phyloP scores from a whole-genome alignment of 2,888 invertebrate genomes.

The Ornithoptera priamus region DNA sequence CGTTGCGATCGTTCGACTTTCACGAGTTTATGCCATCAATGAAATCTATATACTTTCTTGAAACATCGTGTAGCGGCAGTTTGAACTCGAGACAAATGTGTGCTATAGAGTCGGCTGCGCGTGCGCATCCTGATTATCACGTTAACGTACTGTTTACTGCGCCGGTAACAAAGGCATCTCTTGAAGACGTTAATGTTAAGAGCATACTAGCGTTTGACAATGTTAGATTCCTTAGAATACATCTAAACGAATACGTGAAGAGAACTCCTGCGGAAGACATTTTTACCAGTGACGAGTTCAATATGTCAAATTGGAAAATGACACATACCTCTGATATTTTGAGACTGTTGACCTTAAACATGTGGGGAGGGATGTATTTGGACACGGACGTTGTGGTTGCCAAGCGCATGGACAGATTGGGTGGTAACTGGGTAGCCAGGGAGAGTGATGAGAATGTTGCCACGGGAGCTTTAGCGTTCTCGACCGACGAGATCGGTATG shows the following conservation, averaged over 20 bases:
- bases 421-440: conserved; percentile 81
- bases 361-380: conserved; percentile 88
- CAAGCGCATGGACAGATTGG: conserved; percentile 77
- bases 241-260: conserved; percentile 72
- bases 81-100: conserved; percentile 82
- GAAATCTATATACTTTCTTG: conserved; percentile 83
- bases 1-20: conserved; percentile 40
- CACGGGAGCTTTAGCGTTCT: conserved; percentile 84
- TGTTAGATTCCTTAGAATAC: conserved; percentile 71
- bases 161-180: conserved; percentile 45
- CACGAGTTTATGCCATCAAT: conserved; percentile 46
- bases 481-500: conserved; percentile 45
- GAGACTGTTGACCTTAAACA: conserved; percentile 84
- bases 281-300: conserved; percentile 69
- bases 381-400: conserved; percentile 87
- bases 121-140: conserved; percentile 78
- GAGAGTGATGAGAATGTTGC: conserved; percentile 81
- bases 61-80: conserved; percentile 81
- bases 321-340: conserved; percentile 84
- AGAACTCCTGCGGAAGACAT: conserved; percentile 80
- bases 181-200: conserved; percentile 43
- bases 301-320: conserved; percentile 75
- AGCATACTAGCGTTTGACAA: conserved; percentile 69
- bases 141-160: conserved; percentile 79
- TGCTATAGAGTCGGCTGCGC: conserved; percentile 84